Percentiles rank a stretch among this genome's conserved stretches.
phyloP scores from a whole-genome alignment of 1,140 invertebrate species.

The Polypedilum pembai region DNA sequence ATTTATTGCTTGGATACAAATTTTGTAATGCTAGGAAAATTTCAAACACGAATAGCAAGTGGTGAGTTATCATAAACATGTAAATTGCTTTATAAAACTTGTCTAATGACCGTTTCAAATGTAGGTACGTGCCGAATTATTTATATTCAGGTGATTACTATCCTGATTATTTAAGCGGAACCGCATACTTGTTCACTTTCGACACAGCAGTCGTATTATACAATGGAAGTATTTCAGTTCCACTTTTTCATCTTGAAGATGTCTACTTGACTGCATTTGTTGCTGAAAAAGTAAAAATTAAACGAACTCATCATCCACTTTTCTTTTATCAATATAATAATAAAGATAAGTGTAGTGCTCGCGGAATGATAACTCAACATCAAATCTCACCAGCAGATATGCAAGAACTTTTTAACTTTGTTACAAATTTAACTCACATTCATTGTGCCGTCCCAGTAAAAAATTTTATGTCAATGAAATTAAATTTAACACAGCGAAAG shows the following conservation, averaged over 20 bases:
- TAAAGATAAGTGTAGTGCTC: slow-evolving; percentile 36
- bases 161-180: slow-evolving; percentile 77
- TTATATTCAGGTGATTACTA: slow-evolving; percentile 70
- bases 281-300: slow-evolving; percentile 36
- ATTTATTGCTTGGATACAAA: slow-evolving; percentile 60
- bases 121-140: slow-evolving; percentile 61
- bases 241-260: slow-evolving; percentile 74
- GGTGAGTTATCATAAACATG: slow-evolving; percentile 46
- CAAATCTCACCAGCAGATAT: slow-evolving; percentile 38
- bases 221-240: slow-evolving; percentile 56
- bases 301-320: slow-evolving; percentile 36
- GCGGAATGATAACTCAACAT: slow-evolving; percentile 39
- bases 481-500: not conserved
- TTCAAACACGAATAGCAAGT: slow-evolving; percentile 63
- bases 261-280: slow-evolving; percentile 70
- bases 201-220: slow-evolving; percentile 61
- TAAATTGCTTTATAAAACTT: too few relatives aligned
- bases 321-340: slow-evolving; percentile 35
- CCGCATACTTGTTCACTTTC: slow-evolving; percentile 71
- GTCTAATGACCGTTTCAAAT: too few relatives aligned
- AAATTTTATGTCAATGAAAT: slow-evolving; percentile 34
- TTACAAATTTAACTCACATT: slow-evolving; percentile 36
- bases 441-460: slow-evolving; percentile 37
- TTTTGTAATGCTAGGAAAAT: slow-evolving; percentile 68
- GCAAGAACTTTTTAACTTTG: slow-evolving; percentile 38